These are phyloP conservation scores for Crax fasciolata DNA, from an alignment of 2,797 vertebrate genomes.

Conservation along the genomic window DNA sequence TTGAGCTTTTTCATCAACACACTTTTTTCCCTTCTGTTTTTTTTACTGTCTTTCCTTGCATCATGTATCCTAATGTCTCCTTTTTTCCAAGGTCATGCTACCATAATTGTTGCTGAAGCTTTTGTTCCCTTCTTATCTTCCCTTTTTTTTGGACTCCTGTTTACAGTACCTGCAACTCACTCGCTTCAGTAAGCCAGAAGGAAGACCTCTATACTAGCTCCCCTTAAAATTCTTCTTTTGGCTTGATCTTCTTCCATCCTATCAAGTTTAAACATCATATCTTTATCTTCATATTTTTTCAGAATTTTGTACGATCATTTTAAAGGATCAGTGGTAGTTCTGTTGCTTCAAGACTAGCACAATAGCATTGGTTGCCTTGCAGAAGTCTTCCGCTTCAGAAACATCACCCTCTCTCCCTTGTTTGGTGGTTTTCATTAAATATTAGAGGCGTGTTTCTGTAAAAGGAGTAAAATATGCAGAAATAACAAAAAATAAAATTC, in stretches of 20 bases:
- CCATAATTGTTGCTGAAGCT: not conserved
- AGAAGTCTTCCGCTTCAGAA: not conserved
- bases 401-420: not conserved
- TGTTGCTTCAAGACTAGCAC: not conserved
- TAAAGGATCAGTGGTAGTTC: not conserved
- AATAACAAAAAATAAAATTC: not conserved
- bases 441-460: not conserved
- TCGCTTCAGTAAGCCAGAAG: not conserved
- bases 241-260: not conserved
- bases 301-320: not conserved
- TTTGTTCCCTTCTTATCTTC: not conserved
- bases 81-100: not conserved
- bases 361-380: not conserved
- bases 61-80: fast-evolving
- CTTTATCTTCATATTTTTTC: not conserved
- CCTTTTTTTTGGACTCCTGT: not conserved
- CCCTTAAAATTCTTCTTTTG: not conserved
- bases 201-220: not conserved
- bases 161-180: not conserved
- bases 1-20: not conserved
- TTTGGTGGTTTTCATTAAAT: not conserved
- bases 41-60: not conserved
- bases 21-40: not conserved
- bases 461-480: not conserved
- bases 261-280: not conserved